These are phyloP conservation scores for Trissolcus brochymenae DNA, from an alignment of 2,888 invertebrate species.

Conservation along the genomic window DNA sequence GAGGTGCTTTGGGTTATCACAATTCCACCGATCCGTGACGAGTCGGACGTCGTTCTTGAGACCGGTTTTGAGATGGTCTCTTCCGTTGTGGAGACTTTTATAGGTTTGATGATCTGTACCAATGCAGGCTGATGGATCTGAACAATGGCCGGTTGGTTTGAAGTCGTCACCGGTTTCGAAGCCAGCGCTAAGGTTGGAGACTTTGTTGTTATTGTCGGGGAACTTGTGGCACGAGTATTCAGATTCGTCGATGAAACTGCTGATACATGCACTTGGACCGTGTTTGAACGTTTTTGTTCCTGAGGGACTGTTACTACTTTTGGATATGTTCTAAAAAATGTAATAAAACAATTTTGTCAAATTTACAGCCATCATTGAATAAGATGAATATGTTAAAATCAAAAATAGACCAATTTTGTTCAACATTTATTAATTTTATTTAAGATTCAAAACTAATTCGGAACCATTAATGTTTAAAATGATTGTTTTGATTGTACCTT, in stretches of 20 bases:
- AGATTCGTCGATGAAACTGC: conserved; percentile 19
- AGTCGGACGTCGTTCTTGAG: background rate
- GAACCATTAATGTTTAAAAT: background rate
- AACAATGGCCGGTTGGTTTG: conserved; percentile 46
- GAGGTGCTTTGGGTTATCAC: conserved; percentile 35
- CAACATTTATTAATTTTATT: background rate
- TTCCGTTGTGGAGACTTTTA: conserved; percentile 36
- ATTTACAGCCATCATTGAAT: no score
- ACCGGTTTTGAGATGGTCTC: conserved; percentile 1
- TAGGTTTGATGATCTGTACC: conserved; percentile 52
- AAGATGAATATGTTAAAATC: no score
- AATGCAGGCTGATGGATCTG: conserved; percentile 50
- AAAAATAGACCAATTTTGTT: no score
- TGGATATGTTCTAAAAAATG: conserved; percentile 46
- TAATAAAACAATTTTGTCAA: no score
- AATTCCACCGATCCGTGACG: conserved; percentile 17
- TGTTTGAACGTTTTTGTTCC: conserved; percentile 10
- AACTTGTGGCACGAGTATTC: conserved; percentile 3
- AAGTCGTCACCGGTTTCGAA: conserved; percentile 16
- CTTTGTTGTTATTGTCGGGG: conserved; percentile 19
- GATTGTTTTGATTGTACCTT: conserved; percentile 17
- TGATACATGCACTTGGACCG: conserved; percentile 43
- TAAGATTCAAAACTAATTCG: background rate
- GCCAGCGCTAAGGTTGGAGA: conserved; percentile 15
- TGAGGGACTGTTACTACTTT: conserved; percentile 21